Evolutionary conservation across 1,140 invertebrate species (phyloP).

Genomic region (Antheraea pernyi): DNA sequence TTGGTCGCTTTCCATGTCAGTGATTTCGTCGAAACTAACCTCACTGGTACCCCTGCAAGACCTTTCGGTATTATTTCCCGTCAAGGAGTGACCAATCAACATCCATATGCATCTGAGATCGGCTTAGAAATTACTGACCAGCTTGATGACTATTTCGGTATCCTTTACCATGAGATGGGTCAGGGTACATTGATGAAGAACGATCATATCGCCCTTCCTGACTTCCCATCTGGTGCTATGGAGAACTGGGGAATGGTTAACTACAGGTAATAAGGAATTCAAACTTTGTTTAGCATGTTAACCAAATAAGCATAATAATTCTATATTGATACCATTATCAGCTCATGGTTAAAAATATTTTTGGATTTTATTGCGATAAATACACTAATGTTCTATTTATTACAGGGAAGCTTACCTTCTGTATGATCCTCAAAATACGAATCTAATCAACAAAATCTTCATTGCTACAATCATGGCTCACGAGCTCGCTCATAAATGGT

Average conservation of each 20-base stretch:
- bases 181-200: constrained; percentile 75
- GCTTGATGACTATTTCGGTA: constrained; percentile 74
- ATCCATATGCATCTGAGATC: constrained; percentile 80
- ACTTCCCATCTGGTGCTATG: constrained; percentile 85
- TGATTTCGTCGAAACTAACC: constrained; percentile 81
- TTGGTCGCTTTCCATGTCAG: constrained; percentile 91
- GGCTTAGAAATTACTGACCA: constrained; percentile 76
- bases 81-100: constrained; percentile 49
- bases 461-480: constrained; percentile 82
- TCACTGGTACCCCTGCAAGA: constrained; percentile 46
- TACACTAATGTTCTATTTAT: constrained; percentile 19
- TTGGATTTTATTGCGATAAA: too few relatives aligned
- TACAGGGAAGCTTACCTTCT: constrained; percentile 82
- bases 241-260: constrained; percentile 85
- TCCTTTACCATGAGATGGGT: constrained; percentile 70
- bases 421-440: constrained; percentile 75
- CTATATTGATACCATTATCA: too few relatives aligned
- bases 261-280: constrained; percentile 75
- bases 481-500: constrained; percentile 85
- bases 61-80: constrained; percentile 76
- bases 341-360: too few relatives aligned
- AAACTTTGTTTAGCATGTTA: too few relatives aligned
- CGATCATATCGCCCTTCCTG: constrained; percentile 86
- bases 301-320: too few relatives aligned
- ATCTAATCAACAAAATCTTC: constrained; percentile 69